Base-by-base conservation (phyloP, 2,113 vertebrate genomes). In the Deroptyus accipitrinus region DNA sequence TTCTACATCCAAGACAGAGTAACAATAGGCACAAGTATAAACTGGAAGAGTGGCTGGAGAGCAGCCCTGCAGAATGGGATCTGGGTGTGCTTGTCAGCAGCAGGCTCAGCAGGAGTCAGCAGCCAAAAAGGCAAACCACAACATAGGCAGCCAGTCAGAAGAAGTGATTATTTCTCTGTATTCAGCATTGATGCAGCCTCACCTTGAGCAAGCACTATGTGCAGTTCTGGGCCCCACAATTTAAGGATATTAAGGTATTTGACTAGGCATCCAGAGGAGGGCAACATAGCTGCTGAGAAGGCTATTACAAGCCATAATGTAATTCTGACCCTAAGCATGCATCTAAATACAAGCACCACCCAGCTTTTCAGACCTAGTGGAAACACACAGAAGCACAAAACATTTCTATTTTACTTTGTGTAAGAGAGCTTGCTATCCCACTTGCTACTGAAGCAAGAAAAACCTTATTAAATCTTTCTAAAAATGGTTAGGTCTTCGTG, bases 71-170 rank as follows among this genome's bases (percentile, higher is more conserved):
- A 54, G 39, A 73, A 35, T 61, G 14, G 20, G 51, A 18, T 20
- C 10, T 54, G 13, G 13, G 9, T 2, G 16, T 64, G 7, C 23
- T 64, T 9, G 27, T 44, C 1, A 8, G 10, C 70, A 55, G n/a
- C 22, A 62, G 48, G 17, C 22, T 42, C 41, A 19, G 3, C 5
- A 13, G 1, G 15, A 23, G 10, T 17, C 63, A 37, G 6, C 48
- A 28, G 46, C 28, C 42, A 6, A 25, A 19, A 13, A 5, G 39
- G 13, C 30, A 88, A 84, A 63, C 17, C 0, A 0, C 44, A 68
- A 23, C 5, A 23, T 14, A 13, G 10, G 10, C 63, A 48, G 10
- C 12, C 0, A 0, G 20, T 16, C 13, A 11, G 33, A 9, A 52
- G 49, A 27, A 7, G 10, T 23, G 23, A 46, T 55, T 27, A 44